A percentile compares a stretch with the other conserved stretches of the same genome.
Conservation (phyloP, 2,888 invertebrate genomes). For the Ornithoptera priamus region DNA sequence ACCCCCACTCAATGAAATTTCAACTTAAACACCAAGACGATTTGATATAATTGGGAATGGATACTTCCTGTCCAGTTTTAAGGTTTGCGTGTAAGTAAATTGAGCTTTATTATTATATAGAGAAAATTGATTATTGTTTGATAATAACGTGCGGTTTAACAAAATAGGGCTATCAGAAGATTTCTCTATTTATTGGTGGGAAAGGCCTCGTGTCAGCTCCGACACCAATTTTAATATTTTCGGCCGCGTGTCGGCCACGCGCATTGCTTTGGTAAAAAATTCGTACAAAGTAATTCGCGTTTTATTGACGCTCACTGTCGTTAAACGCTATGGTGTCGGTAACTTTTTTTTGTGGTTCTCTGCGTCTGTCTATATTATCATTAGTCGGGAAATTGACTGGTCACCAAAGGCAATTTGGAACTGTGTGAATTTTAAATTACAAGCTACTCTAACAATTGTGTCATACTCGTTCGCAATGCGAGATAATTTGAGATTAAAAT, state of each 20-base stretch:
- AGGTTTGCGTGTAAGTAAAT: background rate
- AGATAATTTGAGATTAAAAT: too few species aligned
- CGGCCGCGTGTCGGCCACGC: conserved; percentile 68
- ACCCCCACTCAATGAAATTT: conserved; percentile 33
- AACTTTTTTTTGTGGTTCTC: conserved; percentile 60
- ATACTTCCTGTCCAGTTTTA: background rate
- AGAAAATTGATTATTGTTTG: conserved; percentile 39
- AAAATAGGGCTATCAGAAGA: conserved; percentile 62
- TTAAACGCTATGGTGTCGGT: conserved; percentile 64
- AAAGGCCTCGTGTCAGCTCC: conserved; percentile 78
- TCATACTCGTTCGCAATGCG: background rate
- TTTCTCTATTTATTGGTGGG: conserved; percentile 78
- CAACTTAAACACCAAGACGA: conserved; percentile 27
- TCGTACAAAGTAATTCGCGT: conserved; percentile 72
- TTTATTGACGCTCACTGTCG: conserved; percentile 75
- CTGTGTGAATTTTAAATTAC: conserved; percentile 37
- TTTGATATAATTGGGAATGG: conserved; percentile 38
- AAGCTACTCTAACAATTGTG: conserved; percentile 12
- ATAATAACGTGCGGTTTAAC: conserved; percentile 31
- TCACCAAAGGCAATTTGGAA: conserved; percentile 41
- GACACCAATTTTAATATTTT: conserved; percentile 80
- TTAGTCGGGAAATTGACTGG: conserved; percentile 64
- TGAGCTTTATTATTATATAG: background rate
- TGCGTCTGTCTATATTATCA: conserved; percentile 51
- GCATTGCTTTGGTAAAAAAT: conserved; percentile 74